Evolutionary conservation across 2,797 vertebrate species (phyloP), one percentile per base, ranked within the genome.

Genomic region (Anabacerthia variegaticeps): DNA sequence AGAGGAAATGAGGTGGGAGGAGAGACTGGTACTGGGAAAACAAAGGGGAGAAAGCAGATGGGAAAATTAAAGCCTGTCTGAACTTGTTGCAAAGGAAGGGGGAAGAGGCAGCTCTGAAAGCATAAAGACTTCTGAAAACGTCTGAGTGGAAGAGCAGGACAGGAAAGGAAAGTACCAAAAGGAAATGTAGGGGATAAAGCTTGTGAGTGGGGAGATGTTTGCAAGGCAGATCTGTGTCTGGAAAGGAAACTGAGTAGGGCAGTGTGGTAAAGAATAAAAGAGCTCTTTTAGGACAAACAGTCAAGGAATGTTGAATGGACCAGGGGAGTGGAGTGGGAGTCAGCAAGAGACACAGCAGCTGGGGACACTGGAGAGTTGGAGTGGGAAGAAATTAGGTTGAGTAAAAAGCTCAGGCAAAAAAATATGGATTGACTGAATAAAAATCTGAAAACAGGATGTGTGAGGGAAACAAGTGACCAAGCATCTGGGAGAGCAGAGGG

Each of bases 1-100:
- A 71, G 58, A 90, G 81, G 71, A 95, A 92, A 95, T 77, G 14
- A 66, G 34, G 71, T 14, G 43, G 92, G 54, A 95, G 62, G 44
- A 89, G 63, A 77, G 85, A 28, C 12, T 83, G 19, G 54, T 75
- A 28, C 41, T 90, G 55, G 39, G 87, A 78, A 86, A 82, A 80
- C 12, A 48, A 44, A 26, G 21, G 0, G 8, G 18, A 1, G 4
- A 43, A 78, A 66, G 9, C 36, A 48, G 48, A 48, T 37, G 65
- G 77, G 37, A 89, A 84, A 91, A 51, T 62, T 26, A 58, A 48
- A 80, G 22, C 41, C 91, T 32, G 39, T 83, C 34, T 78, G 58
- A 84, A 27, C 9, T 74, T 80, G 22, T 17, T 74, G 85, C 44
- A 62, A 74, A 80, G 75, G 54, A 89, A 69, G 5, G 23, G 13